Conservation (phyloP, 2,797 vertebrate genomes). For the Alcedo atthis region DNA sequence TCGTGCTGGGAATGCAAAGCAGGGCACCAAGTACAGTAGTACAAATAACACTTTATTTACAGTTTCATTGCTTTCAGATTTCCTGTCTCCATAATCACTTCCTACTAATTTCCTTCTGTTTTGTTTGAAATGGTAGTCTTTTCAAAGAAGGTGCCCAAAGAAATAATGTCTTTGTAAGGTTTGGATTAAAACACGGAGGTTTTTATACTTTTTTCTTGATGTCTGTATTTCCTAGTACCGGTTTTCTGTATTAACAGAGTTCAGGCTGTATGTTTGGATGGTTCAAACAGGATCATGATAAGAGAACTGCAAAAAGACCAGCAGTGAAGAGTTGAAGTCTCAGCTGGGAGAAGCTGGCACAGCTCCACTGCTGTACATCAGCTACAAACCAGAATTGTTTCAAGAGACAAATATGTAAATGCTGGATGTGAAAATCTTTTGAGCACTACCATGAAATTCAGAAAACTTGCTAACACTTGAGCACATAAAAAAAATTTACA, state of each 20-base stretch:
- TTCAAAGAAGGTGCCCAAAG: slow-evolving; percentile 68
- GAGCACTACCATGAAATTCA: background rate
- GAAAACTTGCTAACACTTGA: background rate
- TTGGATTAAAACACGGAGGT: slow-evolving; percentile 59
- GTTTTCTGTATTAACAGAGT: slow-evolving; percentile 56
- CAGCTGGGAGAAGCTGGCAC: slow-evolving; percentile 58
- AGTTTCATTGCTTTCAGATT: slow-evolving; percentile 68
- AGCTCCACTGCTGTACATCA: slow-evolving; percentile 33
- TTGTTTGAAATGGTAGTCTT: slow-evolving; percentile 65
- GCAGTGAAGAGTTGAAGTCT: slow-evolving; percentile 3
- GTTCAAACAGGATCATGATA: slow-evolving; percentile 55
- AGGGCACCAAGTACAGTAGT: slow-evolving; percentile 66
- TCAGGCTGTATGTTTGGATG: slow-evolving; percentile 37
- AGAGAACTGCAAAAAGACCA: slow-evolving; percentile 51
- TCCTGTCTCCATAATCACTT: slow-evolving; percentile 69
- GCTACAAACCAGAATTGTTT: background rate
- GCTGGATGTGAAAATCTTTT: background rate
- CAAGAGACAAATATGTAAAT: slow-evolving; percentile 22
- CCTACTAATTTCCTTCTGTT: slow-evolving; percentile 68
- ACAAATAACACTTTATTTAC: slow-evolving; percentile 72
- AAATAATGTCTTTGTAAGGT: slow-evolving; percentile 66
- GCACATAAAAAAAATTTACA: background rate
- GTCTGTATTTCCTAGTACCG: slow-evolving; percentile 47
- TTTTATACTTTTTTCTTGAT: slow-evolving; percentile 60
- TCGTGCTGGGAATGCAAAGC: slow-evolving; percentile 71